Conservation (phyloP, 2,113 vertebrate genomes). For the Clarias batrachus region DNA sequence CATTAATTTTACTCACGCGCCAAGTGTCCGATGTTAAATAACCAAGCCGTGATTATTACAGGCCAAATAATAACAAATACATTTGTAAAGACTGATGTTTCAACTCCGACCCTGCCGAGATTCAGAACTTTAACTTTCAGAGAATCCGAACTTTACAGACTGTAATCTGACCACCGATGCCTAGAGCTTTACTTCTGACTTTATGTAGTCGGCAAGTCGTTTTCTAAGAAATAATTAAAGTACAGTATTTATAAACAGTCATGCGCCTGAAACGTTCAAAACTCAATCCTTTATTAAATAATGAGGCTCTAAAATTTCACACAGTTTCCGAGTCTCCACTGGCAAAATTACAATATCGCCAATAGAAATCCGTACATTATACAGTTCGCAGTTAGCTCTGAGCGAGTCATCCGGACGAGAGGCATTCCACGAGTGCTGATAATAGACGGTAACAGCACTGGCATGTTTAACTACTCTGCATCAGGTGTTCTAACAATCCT, state of each 20-base stretch:
- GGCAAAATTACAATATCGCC: not conserved
- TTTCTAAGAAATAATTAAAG: not conserved
- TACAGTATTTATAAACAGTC: not conserved
- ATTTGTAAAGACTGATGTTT: not conserved
- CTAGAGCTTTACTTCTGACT: not conserved
- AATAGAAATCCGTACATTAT: too few species aligned
- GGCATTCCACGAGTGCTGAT: too few species aligned
- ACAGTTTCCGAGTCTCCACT: not conserved
- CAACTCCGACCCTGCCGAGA: not conserved
- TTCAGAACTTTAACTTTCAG: not conserved
- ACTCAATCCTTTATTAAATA: not conserved
- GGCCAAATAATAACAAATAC: not conserved
- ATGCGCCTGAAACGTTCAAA: not conserved
- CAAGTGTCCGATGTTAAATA: not conserved
- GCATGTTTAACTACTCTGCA: too few species aligned
- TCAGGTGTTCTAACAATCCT: too few species aligned
- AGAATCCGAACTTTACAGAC: not conserved
- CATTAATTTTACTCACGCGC: not conserved
- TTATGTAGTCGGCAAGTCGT: not conserved
- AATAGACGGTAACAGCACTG: too few species aligned
- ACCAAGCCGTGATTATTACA: not conserved
- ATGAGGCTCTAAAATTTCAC: not conserved
- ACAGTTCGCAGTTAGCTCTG: too few species aligned
- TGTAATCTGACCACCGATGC: not conserved
- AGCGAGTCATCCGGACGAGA: too few species aligned